These are phyloP conservation scores for Caradrina clavipalpis DNA, from an alignment of 2,888 invertebrate species.

Conservation along the genomic window DNA sequence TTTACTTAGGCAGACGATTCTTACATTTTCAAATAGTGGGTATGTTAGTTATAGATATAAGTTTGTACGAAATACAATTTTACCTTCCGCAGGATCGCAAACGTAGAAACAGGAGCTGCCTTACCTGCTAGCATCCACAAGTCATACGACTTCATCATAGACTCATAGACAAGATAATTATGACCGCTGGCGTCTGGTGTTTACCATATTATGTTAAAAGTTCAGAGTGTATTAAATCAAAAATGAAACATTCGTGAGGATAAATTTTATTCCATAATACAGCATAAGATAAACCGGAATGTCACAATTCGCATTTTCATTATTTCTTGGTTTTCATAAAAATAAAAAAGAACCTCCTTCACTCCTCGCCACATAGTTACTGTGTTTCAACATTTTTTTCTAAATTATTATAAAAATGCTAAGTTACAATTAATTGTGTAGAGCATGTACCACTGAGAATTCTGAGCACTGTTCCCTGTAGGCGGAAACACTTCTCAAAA, in stretches of 20 bases:
- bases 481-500: slow-evolving; percentile 83
- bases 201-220: slow-evolving; percentile 22
- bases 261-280: slow-evolving; percentile 91
- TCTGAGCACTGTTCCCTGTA: slow-evolving; percentile 84
- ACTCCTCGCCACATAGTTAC: slow-evolving; percentile 84
- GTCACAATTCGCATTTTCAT: slow-evolving; percentile 89
- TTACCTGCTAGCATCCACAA: not conserved
- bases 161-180: not conserved
- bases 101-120: not conserved
- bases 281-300: slow-evolving; percentile 91
- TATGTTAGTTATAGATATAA: too few species aligned
- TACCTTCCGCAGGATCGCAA: not conserved
- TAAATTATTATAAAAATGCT: slow-evolving; percentile 91
- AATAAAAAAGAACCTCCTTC: slow-evolving; percentile 85
- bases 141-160: not conserved
- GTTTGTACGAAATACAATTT: too few species aligned
- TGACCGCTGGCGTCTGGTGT: slow-evolving; percentile 12
- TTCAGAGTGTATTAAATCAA: slow-evolving; percentile 57
- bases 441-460: slow-evolving; percentile 86
- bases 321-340: slow-evolving; percentile 86
- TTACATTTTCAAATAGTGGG: too few species aligned
- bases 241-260: slow-evolving; percentile 88
- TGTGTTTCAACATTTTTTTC: slow-evolving; percentile 87
- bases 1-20: too few species aligned
- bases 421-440: slow-evolving; percentile 90